Base-by-base conservation (phyloP, 2,113 vertebrate species). In the Sylvia atricapilla region DNA sequence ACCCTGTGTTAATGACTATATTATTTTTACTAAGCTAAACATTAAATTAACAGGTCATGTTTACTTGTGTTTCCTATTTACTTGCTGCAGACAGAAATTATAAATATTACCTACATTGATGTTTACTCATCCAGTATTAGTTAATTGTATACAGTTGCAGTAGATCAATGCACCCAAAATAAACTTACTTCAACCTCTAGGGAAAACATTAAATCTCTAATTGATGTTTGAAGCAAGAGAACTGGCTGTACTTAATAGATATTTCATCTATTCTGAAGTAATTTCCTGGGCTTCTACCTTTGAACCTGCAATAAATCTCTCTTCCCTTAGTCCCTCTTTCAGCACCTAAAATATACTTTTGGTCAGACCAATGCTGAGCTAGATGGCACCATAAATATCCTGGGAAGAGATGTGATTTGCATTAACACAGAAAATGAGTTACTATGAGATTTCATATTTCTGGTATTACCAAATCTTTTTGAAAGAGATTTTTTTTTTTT, bases 191-290 rank as follows among this genome's bases (percentile, higher is more conserved):
- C 43, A 63, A 0, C 69, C 69, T 73, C 74, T 24, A 66, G 30
- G 31, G 43, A 82, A 96, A 96, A 92, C n/a, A 67, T 72, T 64
- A 87, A 37, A 79, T 87, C 33, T 78, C 49, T 92, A 92, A 93
- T 19, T 89, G 58, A 93, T 93, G 74, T 62, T 55, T 84, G 62
- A 93, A 96, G 75, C 46, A 68, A 55, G 74, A 82, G 62, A 90
- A 93, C 46, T 76, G 67, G 13, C 17, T 85, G 20, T 73, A 87
- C 22, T 41, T 62, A 91, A 83, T 59, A 92, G 11, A 25, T 70
- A 84, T 84, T 95, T 92, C 53, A 83, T 83, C 47, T 53, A 14
- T 92, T 84, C 82, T 70, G 47, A 89, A 90, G 28, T 76, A 2
- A 88, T 91, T 92, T 95, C 84, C 68, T 84, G n/a, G 83, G 31